A percentile compares a stretch with the other conserved stretches of the same genome.
Evolutionary conservation across 2,113 vertebrate genomes (phyloP).

Genomic region (Rhegmatorhina hoffmannsi): DNA sequence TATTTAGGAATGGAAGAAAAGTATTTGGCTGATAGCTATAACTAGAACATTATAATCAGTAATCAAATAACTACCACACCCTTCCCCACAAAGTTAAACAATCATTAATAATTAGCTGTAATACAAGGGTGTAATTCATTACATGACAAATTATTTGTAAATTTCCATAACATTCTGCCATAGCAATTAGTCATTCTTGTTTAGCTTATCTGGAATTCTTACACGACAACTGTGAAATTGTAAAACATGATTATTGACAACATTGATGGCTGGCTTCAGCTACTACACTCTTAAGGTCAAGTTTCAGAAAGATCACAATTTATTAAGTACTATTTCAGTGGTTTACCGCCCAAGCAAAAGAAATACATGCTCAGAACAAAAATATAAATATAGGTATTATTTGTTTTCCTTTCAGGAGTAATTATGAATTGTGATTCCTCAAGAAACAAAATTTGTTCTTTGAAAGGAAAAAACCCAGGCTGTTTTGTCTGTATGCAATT

Average conservation of each 20-base stretch:
- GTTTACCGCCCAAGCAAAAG: background rate
- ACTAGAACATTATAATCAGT: constrained; percentile 50
- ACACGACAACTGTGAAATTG: constrained; percentile 21
- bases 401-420: background rate
- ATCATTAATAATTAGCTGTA: constrained; percentile 42
- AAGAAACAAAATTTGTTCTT: constrained; percentile 1
- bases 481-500: background rate
- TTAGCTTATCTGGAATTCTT: constrained; percentile 46
- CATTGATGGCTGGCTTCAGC: background rate
- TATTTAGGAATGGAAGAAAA: constrained; percentile 44
- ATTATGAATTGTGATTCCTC: background rate
- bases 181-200: constrained; percentile 44
- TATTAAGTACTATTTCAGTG: background rate
- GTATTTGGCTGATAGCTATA: constrained; percentile 13
- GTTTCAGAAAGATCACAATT: background rate
- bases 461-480: constrained; percentile 18
- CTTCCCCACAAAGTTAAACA: constrained; percentile 6
- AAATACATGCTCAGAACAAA: background rate
- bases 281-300: background rate
- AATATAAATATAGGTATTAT: background rate
- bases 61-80: constrained; percentile 18
- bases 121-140: constrained; percentile 33
- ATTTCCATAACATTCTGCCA: background rate
- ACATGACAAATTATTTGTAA: constrained; percentile 43
- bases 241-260: constrained; percentile 42